Evolutionary conservation across 2,888 invertebrate species (phyloP).

Genomic region (Nebria salina): DNA sequence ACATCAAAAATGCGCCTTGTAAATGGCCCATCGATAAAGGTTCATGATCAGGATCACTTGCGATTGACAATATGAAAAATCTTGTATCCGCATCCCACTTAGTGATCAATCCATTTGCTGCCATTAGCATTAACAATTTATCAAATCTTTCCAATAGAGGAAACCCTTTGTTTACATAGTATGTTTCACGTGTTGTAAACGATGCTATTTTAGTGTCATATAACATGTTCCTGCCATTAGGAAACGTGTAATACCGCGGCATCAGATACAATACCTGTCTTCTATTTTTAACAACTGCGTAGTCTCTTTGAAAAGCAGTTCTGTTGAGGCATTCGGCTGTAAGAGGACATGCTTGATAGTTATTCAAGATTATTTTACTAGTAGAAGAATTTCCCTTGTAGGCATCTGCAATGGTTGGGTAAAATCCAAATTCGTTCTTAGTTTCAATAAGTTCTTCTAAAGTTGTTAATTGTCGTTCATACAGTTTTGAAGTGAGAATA

Average conservation of each 20-base stretch:
- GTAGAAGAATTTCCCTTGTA: slow-evolving; percentile 15
- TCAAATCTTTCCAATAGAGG: slow-evolving; percentile 47
- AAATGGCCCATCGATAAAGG: slow-evolving; percentile 30
- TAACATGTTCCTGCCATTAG: slow-evolving; percentile 48
- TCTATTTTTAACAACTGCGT: slow-evolving; percentile 49
- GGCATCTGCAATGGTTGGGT: slow-evolving; percentile 33
- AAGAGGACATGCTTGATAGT: slow-evolving; percentile 49
- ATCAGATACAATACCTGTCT: slow-evolving; percentile 49
- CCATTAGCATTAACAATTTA: slow-evolving; percentile 36
- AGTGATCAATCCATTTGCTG: slow-evolving; percentile 47
- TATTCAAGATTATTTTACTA: slow-evolving; percentile 46
- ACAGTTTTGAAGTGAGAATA: slow-evolving; percentile 22
- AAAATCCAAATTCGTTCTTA: slow-evolving; percentile 32
- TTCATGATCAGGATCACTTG: slow-evolving; percentile 20
- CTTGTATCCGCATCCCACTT: slow-evolving; percentile 48
- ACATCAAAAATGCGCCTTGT: slow-evolving; percentile 38
- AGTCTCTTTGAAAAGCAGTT: slow-evolving; percentile 49
- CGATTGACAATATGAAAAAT: slow-evolving; percentile 6
- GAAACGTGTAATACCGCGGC: slow-evolving; percentile 48
- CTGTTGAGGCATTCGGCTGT: slow-evolving; percentile 49
- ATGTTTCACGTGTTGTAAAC: slow-evolving; percentile 25
- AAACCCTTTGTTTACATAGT: slow-evolving; percentile 44
- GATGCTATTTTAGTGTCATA: slow-evolving; percentile 46
- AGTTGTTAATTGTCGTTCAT: slow-evolving; percentile 35
- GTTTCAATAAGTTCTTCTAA: slow-evolving; percentile 31